phyloP scores from a whole-genome alignment of 2,888 invertebrate species.

The Caenorhabditis wallacei region DNA sequence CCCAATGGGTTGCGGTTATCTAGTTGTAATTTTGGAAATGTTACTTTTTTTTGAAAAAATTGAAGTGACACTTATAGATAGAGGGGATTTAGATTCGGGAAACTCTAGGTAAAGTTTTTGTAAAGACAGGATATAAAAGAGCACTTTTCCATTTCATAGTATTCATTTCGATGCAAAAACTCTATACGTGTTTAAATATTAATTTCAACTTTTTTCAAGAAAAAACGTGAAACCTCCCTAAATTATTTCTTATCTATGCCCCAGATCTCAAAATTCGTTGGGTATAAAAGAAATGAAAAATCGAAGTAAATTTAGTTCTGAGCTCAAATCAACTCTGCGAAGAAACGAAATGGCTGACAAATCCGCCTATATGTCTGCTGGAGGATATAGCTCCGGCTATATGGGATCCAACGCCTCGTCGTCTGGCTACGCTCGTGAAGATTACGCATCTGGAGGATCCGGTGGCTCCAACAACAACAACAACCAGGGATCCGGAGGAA shows the following conservation, averaged over 20 bases:
- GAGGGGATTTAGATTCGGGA: too few species aligned
- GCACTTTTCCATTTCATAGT: too few species aligned
- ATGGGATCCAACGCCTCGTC: slow-evolving; percentile 48
- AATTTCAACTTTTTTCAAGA: too few species aligned
- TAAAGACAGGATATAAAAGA: too few species aligned
- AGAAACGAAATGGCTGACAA: slow-evolving; percentile 19
- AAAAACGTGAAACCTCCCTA: too few species aligned
- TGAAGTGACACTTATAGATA: background rate
- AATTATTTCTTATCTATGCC: background rate
- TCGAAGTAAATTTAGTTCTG: background rate
- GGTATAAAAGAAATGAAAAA: background rate
- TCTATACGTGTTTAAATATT: too few species aligned
- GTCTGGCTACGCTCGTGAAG: slow-evolving; percentile 48
- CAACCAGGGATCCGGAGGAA: slow-evolving; percentile 24
- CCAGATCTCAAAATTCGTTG: background rate
- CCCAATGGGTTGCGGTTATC: slow-evolving; percentile 33
- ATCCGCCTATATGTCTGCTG: slow-evolving; percentile 53
- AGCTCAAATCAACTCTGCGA: slow-evolving; percentile 5
- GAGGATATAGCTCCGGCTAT: slow-evolving; percentile 48
- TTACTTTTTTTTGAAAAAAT: slow-evolving; percentile 19
- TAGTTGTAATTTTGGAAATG: slow-evolving; percentile 14
- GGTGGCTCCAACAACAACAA: slow-evolving; percentile 15
- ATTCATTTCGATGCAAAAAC: too few species aligned
- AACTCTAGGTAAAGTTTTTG: background rate
- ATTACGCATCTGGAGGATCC: slow-evolving; percentile 38